Percentiles rank a stretch among this genome's conserved stretches.
phyloP scores from a whole-genome alignment of 2,113 vertebrate species.

The Triplophysa siluroides region DNA sequence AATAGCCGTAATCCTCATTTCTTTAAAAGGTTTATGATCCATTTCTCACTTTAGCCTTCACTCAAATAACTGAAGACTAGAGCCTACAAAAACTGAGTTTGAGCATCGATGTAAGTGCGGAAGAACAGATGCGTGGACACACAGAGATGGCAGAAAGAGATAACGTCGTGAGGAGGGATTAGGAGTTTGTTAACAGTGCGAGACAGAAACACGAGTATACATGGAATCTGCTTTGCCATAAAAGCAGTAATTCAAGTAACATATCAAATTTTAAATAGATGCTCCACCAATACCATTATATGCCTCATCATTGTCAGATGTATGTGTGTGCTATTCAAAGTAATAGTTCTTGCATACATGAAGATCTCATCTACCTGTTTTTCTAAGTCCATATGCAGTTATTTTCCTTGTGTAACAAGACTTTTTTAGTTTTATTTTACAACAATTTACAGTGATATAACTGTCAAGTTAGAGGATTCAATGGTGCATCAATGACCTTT shows the following conservation, averaged over 20 bases:
- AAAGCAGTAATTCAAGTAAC: not conserved
- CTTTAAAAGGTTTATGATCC: slow-evolving; percentile 20
- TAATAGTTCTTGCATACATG: too few species aligned
- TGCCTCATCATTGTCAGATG: too few species aligned
- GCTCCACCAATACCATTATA: too few species aligned
- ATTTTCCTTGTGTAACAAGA: too few species aligned
- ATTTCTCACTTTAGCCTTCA: not conserved
- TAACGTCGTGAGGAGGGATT: not conserved
- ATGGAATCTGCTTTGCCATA: not conserved
- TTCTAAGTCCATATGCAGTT: too few species aligned
- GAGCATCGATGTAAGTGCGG: not conserved
- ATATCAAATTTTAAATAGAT: not conserved
- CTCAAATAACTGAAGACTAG: slow-evolving; percentile 1
- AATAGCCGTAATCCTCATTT: slow-evolving; percentile 11
- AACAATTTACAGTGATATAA: too few species aligned
- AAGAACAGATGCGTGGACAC: not conserved
- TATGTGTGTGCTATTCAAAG: too few species aligned
- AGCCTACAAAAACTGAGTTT: not conserved
- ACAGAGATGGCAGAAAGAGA: not conserved
- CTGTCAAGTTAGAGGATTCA: too few species aligned
- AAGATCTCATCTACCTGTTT: too few species aligned
- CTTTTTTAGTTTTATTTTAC: too few species aligned
- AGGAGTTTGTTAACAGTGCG: not conserved
- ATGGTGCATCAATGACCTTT: too few species aligned
- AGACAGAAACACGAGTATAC: not conserved